These are phyloP conservation scores for Drosophila mojavensis DNA, from an alignment of 1,140 invertebrate species.

Conservation along the genomic window DNA sequence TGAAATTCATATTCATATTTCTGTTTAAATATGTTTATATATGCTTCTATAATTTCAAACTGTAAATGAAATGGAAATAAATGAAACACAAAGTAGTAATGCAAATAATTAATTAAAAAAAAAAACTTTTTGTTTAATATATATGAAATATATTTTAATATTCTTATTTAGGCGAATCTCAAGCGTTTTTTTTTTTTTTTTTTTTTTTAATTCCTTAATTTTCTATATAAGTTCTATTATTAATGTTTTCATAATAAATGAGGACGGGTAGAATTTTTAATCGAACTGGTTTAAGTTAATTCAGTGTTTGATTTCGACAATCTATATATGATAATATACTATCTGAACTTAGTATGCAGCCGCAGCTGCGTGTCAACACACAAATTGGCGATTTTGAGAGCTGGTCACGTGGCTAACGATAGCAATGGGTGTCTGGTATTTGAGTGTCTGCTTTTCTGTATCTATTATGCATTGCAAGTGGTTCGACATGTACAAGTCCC, in stretches of 20 bases:
- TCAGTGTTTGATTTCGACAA: background rate
- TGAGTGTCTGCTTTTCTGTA: background rate
- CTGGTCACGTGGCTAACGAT: slow-evolving; percentile 25
- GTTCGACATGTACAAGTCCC: slow-evolving; percentile 22
- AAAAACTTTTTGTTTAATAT: too few species aligned
- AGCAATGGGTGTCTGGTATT: slow-evolving; percentile 7
- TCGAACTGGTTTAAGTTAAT: background rate
- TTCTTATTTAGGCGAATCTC: too few species aligned
- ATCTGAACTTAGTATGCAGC: background rate
- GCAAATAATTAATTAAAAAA: too few species aligned
- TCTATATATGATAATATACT: background rate
- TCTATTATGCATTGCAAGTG: slow-evolving; percentile 53
- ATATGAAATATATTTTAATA: too few species aligned
- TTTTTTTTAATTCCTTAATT: too few species aligned
- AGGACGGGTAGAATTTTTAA: background rate
- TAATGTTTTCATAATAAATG: background rate
- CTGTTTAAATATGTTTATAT: too few species aligned
- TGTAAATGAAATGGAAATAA: too few species aligned
- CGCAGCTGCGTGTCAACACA: slow-evolving; percentile 15
- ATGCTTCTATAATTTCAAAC: too few species aligned
- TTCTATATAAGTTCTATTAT: background rate
- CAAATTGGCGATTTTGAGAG: background rate
- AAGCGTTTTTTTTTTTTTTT: background rate
- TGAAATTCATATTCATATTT: too few species aligned
- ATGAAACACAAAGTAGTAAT: too few species aligned